Conservation (phyloP, 2,797 vertebrate genomes). For the Malurus leucopterus region DNA sequence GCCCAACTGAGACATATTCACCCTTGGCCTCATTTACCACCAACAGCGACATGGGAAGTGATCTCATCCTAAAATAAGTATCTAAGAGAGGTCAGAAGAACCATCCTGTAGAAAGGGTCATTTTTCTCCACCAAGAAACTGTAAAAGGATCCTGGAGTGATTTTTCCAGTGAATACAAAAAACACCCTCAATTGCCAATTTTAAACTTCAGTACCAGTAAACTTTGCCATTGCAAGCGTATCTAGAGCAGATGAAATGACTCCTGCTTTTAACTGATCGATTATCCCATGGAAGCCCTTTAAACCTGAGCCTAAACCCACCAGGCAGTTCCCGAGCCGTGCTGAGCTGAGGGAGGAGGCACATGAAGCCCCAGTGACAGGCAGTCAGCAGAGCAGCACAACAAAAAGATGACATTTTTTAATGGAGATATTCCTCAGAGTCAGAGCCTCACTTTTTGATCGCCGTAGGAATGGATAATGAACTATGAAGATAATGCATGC, state of each 20-base stretch:
- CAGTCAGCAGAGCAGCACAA: background rate
- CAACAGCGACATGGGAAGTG: background rate
- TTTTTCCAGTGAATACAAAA: background rate
- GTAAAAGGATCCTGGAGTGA: background rate
- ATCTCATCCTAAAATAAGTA: slow-evolving; percentile 51
- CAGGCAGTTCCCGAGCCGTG: accelerated
- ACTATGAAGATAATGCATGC: background rate
- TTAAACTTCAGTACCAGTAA: slow-evolving; percentile 5
- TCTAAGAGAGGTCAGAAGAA: slow-evolving; percentile 30
- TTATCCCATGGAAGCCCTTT: background rate
- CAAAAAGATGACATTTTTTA: background rate
- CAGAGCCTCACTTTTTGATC: background rate
- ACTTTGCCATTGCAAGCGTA: background rate
- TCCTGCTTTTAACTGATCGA: background rate
- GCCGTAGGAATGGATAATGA: background rate
- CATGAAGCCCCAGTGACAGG: background rate
- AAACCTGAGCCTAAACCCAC: background rate
- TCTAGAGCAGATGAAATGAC: background rate
- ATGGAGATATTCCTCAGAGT: background rate
- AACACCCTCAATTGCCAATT: background rate
- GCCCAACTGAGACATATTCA: background rate
- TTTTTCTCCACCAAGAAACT: background rate
- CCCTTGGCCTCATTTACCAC: background rate
- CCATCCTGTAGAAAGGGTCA: background rate
- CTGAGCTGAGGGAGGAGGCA: background rate